phyloP scores from a whole-genome alignment of 2,888 invertebrate species.

The Drosophila conformis region DNA sequence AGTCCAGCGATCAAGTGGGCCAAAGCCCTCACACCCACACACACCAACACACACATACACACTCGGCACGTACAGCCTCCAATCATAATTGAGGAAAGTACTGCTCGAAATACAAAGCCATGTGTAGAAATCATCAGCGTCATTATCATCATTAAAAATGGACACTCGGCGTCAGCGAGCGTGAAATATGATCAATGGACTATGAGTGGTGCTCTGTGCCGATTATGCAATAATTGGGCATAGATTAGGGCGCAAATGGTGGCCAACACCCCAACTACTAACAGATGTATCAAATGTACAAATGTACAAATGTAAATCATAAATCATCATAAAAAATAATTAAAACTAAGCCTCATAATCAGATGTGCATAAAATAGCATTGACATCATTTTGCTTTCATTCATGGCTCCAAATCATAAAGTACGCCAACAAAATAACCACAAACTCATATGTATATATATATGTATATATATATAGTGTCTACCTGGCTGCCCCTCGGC shows the following conservation, averaged over 20 bases:
- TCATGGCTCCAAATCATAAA: constrained; percentile 73
- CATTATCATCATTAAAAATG: constrained; percentile 71
- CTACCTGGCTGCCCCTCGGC: not conserved
- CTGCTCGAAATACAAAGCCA: constrained; percentile 58
- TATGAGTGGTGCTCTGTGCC: constrained; percentile 13
- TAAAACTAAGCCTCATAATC: constrained; percentile 39
- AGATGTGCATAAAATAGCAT: constrained; percentile 73
- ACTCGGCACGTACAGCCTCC: constrained; percentile 51
- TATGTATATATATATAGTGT: not conserved
- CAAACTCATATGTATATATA: not conserved
- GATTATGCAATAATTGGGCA: constrained; percentile 73
- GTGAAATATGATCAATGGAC: constrained; percentile 76
- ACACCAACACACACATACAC: constrained; percentile 11
- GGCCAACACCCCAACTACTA: constrained; percentile 38
- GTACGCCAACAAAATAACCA: constrained; percentile 51
- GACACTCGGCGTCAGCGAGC: constrained; percentile 70
- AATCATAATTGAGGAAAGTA: constrained; percentile 72
- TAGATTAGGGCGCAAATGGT: constrained; percentile 45
- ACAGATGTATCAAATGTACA: not conserved
- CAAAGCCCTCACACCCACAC: constrained; percentile 49
- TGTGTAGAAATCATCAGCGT: constrained; percentile 56
- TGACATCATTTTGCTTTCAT: constrained; percentile 80
- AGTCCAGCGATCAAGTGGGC: constrained; percentile 70
- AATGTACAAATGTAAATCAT: constrained; percentile 8
- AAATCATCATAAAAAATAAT: constrained; percentile 14